These are phyloP conservation scores for Albula glossodonta DNA, from an alignment of 2,113 vertebrate species.

Conservation along the genomic window DNA sequence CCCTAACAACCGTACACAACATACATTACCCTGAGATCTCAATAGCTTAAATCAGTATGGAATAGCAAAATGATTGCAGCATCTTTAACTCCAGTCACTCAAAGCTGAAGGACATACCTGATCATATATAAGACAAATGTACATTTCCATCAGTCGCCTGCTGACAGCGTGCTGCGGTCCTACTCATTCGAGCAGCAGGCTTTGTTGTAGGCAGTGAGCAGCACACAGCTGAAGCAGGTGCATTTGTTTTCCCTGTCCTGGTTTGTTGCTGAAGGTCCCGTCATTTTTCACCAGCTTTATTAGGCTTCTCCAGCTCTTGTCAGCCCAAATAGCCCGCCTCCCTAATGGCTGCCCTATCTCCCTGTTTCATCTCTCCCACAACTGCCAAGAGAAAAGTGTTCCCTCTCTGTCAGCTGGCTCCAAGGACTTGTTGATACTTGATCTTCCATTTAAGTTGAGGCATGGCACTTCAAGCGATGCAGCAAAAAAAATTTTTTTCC, in stretches of 20 bases:
- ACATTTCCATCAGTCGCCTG: not conserved
- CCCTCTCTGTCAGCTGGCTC: slow-evolving; percentile 23
- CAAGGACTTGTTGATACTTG: slow-evolving; percentile 60
- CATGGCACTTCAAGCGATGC: slow-evolving; percentile 17
- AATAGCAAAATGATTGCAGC: not conserved
- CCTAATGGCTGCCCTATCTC: slow-evolving; percentile 22
- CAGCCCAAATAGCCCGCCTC: not conserved
- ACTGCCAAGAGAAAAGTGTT: slow-evolving; percentile 41
- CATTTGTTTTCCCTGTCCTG: not conserved
- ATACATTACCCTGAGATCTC: not conserved
- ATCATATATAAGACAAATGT: not conserved
- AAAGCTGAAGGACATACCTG: not conserved
- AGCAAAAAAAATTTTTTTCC: slow-evolving; percentile 23
- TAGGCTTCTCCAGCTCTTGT: not conserved
- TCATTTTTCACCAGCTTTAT: not conserved
- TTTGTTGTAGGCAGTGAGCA: not conserved
- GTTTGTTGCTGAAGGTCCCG: not conserved
- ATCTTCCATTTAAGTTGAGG: slow-evolving; percentile 51
- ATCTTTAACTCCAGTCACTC: not conserved
- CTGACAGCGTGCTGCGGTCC: no score
- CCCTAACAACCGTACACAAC: not conserved
- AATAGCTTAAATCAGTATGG: not conserved
- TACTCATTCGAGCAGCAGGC: not conserved
- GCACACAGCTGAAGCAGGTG: not conserved
- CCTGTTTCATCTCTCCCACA: slow-evolving; percentile 31